These are phyloP conservation scores for Taphrorychus bicolor DNA, from an alignment of 2,888 invertebrate species.

Conservation along the genomic window DNA sequence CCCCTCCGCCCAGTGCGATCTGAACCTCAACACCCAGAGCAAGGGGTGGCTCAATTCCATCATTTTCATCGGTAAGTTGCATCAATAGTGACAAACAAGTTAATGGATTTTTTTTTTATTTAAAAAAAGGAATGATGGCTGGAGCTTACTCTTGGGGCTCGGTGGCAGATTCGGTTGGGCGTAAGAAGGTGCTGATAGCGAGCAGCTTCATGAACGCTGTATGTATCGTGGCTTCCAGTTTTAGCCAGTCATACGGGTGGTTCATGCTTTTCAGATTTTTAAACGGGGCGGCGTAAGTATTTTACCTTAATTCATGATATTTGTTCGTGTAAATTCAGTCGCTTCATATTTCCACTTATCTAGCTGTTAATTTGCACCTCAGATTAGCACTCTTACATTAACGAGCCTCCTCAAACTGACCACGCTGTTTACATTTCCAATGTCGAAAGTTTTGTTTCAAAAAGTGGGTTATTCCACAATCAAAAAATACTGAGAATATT, in stretches of 20 bases:
- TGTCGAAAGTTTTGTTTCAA: not conserved
- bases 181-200: constrained; percentile 86
- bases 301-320: constrained; percentile 12
- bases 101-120: constrained; percentile 1
- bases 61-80: constrained; percentile 63
- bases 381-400: constrained; percentile 17
- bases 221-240: constrained; percentile 89
- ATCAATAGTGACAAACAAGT: not conserved
- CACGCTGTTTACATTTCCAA: constrained; percentile 4
- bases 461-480: constrained; percentile 11
- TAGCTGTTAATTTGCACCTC: constrained; percentile 23
- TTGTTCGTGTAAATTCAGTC: constrained; percentile 13
- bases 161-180: constrained; percentile 86
- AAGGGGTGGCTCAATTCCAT: constrained; percentile 79
- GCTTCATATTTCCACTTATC: constrained; percentile 9
- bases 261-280: constrained; percentile 91
- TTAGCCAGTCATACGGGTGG: constrained; percentile 85
- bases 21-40: constrained; percentile 82
- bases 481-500: not conserved
- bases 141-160: constrained; percentile 94
- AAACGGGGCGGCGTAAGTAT: constrained; percentile 92
- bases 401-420: not conserved
- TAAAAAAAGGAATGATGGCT: constrained; percentile 79
- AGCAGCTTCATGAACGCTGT: constrained; percentile 90
- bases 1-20: constrained; percentile 92